These are phyloP conservation scores for Callipepla californica DNA, from an alignment of 2,113 vertebrate genomes.

Conservation along the genomic window DNA sequence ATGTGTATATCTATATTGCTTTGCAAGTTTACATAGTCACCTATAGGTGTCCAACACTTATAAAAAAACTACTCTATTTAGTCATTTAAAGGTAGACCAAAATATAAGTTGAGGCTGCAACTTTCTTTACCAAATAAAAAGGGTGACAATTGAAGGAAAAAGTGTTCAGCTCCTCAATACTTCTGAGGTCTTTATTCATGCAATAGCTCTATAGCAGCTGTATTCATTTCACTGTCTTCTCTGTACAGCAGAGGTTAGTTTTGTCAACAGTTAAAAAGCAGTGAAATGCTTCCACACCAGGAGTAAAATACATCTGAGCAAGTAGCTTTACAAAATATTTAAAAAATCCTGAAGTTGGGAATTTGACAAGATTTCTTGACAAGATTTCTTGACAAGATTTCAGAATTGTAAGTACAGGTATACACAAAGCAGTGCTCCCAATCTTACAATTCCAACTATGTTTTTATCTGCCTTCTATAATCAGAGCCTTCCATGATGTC, in stretches of 20 bases:
- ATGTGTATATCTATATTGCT: background rate
- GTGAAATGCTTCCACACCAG: background rate
- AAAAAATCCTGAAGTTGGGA: background rate
- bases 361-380: background rate
- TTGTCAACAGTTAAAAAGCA: background rate
- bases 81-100: background rate
- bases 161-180: background rate
- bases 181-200: background rate
- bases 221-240: background rate
- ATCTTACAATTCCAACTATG: background rate
- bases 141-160: background rate
- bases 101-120: background rate
- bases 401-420: background rate
- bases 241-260: background rate
- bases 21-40: background rate
- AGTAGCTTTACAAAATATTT: background rate
- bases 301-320: background rate
- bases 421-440: background rate
- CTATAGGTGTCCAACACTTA: background rate
- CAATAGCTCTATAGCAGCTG: background rate
- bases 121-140: background rate
- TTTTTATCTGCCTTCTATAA: background rate
- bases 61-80: background rate
- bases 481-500: background rate
- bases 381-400: background rate